Evolutionary conservation across 1,140 invertebrate species (phyloP).

Genomic region (Caenorhabditis inopinata): DNA sequence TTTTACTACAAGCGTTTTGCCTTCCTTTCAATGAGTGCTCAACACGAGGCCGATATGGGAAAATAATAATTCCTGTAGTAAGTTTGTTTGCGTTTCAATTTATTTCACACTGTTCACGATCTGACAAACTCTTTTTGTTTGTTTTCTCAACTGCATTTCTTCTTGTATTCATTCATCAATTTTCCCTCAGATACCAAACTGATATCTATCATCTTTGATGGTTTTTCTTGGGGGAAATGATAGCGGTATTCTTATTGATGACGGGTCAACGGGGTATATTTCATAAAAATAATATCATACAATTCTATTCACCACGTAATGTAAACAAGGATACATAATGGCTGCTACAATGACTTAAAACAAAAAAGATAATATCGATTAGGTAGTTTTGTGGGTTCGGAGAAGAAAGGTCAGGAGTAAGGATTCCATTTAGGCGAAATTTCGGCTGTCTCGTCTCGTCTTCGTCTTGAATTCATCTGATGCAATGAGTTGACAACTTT

Average conservation of each 20-base stretch:
- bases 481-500: too few species aligned
- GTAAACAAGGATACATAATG: not conserved
- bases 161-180: constrained; percentile 21
- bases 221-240: too few species aligned
- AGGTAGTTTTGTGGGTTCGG: too few species aligned
- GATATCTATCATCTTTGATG: not conserved
- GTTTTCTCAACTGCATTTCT: not conserved
- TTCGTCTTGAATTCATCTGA: too few species aligned
- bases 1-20: too few species aligned
- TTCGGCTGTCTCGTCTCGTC: too few species aligned
- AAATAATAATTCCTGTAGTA: constrained; percentile 17
- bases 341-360: not conserved
- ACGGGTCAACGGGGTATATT: too few species aligned
- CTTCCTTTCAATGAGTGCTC: not conserved
- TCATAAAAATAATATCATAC: too few species aligned
- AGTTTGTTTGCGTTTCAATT: constrained; percentile 28
- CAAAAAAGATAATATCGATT: not conserved
- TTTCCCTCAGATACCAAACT: too few species aligned
- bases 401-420: too few species aligned
- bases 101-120: not conserved
- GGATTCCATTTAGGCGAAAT: too few species aligned
- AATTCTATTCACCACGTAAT: not conserved
- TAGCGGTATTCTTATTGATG: too few species aligned
- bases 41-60: not conserved
- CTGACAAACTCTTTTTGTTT: not conserved